phyloP scores from a whole-genome alignment of 2,113 vertebrate genomes.

The Anolis carolinensis region DNA sequence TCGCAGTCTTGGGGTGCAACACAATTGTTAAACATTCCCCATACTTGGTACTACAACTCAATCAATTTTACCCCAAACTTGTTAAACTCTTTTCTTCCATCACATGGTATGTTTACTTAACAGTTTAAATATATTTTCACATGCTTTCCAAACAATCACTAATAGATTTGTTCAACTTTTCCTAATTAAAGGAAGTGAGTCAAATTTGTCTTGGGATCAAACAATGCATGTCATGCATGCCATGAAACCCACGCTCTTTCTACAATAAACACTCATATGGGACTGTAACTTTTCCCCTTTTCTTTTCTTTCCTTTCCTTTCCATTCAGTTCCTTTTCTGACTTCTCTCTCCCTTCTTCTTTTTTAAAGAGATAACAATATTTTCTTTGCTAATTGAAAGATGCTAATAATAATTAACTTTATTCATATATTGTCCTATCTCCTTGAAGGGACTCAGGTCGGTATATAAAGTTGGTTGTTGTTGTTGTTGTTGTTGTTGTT shows the following conservation, averaged over 20 bases:
- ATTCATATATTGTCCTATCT: too few species aligned
- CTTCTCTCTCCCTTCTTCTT: neutral
- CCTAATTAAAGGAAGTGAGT: neutral
- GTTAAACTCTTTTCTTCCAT: neutral
- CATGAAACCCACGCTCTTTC: too few species aligned
- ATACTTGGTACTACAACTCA: neutral
- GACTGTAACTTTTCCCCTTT: neutral
- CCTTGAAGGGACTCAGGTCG: too few species aligned
- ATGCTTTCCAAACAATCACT: neutral
- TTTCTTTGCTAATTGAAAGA: neutral
- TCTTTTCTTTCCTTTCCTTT: neutral
- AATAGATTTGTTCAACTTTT: neutral
- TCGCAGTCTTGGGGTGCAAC: too few species aligned
- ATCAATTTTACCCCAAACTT: neutral
- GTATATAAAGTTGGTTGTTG: too few species aligned
- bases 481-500: too few species aligned
- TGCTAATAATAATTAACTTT: too few species aligned
- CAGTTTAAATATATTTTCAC: neutral
- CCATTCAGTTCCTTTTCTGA: neutral
- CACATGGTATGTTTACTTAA: neutral
- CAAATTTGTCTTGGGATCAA: neutral
- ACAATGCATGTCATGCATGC: neutral
- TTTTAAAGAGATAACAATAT: neutral
- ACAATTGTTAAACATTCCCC: neutral
- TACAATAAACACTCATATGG: neutral